Evolutionary conservation across 2,888 invertebrate species (phyloP), one percentile per base, ranked within the genome.

Genomic region (Agrochola circellaris): DNA sequence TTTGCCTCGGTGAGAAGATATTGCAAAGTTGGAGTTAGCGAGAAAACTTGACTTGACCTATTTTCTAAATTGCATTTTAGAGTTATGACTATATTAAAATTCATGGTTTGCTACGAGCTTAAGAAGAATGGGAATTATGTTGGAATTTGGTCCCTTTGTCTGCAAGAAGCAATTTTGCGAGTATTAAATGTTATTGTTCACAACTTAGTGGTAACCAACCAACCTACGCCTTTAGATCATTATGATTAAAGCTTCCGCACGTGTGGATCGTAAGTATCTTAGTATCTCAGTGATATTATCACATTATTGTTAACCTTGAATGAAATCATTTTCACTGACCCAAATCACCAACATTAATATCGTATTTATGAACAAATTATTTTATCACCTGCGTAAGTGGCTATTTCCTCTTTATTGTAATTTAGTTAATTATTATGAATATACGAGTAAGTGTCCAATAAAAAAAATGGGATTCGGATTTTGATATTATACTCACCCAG

Each of bases 401-500:
- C 26, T 58, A 26, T 58, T 58, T n/a, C 15, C 2, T 20, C 7
- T 48, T 15, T 15, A 48, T 0, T 15, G 5, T 48, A 51, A 42
- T 23, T 51, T 51, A 20, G 20, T 51, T 1, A 48, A 48, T 48
- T 20, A 48, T 17, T 48, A 17, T 48, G 48, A 45, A 45, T 45
- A 45, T 45, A 45, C 17, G 17, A 48, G 48, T 1, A 20, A 23
- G 20, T 23, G 0, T 51, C 0, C 2, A 56, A 56, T 23, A 51
- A 51, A 23, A 20, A 20, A 23, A 51, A 51, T 51, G 9, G 6
- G 1, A 9, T 2, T 51, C 20, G 0, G 0, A 9, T 54, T 34
- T 66, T 3, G 4, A 13, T 17, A 23, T 6, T 4, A 48, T 26
- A 97, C 98, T 98, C 95, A 99, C 99, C 99, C 99, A 64, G 98